These are phyloP conservation scores for Forpus xanthops DNA, from an alignment of 2,797 vertebrate genomes.

Conservation along the genomic window DNA sequence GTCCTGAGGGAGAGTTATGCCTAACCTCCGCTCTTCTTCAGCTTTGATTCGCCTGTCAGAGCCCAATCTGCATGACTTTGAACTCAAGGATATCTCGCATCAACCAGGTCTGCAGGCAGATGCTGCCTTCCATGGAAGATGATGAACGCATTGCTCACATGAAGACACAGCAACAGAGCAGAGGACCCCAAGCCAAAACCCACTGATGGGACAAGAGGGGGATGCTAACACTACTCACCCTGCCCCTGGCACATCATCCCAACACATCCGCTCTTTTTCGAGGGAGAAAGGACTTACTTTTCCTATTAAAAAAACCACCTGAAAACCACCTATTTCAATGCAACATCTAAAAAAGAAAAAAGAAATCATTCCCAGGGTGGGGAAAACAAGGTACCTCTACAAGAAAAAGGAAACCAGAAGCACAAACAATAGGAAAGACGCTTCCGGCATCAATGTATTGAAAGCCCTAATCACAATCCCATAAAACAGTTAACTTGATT, in stretches of 20 bases:
- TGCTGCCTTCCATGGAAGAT: accelerated
- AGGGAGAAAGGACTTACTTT: background rate
- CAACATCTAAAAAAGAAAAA: background rate
- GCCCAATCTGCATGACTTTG: background rate
- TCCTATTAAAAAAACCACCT: background rate
- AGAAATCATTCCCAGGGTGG: background rate
- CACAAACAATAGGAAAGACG: background rate
- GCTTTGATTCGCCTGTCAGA: background rate
- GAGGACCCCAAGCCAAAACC: background rate
- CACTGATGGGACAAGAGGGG: background rate
- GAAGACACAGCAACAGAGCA: background rate
- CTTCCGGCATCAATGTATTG: background rate
- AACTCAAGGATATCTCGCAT: background rate
- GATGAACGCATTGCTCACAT: background rate
- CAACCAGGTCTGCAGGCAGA: background rate
- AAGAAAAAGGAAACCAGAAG: background rate
- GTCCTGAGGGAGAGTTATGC: background rate
- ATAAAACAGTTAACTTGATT: background rate
- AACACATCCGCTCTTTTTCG: background rate
- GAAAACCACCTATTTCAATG: background rate
- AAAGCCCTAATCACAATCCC: constrained; percentile 1
- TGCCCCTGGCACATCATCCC: background rate
- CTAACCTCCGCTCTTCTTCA: background rate
- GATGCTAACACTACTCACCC: background rate
- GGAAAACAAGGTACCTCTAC: background rate